Evolutionary conservation across 2,797 vertebrate genomes (phyloP).

Genomic region (Melanotaenia boesemani): DNA sequence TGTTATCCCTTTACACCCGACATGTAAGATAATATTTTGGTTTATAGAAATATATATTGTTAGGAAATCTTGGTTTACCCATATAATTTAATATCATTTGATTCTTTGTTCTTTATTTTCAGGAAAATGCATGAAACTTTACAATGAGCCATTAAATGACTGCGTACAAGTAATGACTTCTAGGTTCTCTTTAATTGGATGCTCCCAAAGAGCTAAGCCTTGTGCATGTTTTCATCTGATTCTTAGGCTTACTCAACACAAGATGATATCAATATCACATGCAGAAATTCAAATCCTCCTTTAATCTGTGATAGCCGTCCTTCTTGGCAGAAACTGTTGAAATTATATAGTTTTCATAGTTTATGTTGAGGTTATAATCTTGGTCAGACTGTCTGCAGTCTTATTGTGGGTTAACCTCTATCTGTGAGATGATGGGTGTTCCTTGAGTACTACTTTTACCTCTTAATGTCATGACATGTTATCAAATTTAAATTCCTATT

Average conservation of each 20-base stretch:
- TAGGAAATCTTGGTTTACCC: neutral
- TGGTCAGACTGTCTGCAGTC: neutral
- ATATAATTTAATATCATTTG: neutral
- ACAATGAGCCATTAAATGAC: neutral
- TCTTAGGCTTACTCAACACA: conserved; percentile 17
- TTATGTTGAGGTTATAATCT: neutral
- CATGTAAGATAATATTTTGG: neutral
- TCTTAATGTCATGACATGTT: conserved; percentile 22
- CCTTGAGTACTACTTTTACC: neutral
- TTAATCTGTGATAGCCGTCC: conserved; percentile 28
- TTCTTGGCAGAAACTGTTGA: conserved; percentile 26
- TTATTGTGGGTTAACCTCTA: conserved; percentile 1
- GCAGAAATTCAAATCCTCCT: conserved; percentile 42
- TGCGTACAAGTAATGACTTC: neutral
- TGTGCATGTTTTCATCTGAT: neutral
- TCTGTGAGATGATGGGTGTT: neutral
- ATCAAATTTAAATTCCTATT: conserved; percentile 42
- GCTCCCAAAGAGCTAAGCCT: neutral
- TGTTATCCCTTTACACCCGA: too few species aligned
- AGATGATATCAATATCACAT: conserved; percentile 42
- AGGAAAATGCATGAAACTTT: neutral
- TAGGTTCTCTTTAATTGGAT: neutral
- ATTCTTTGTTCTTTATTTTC: neutral
- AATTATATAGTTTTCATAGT: conserved; percentile 32
- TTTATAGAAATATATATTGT: too few species aligned